phyloP scores from a whole-genome alignment of 2,888 invertebrate species.

The Nomada fucata region DNA sequence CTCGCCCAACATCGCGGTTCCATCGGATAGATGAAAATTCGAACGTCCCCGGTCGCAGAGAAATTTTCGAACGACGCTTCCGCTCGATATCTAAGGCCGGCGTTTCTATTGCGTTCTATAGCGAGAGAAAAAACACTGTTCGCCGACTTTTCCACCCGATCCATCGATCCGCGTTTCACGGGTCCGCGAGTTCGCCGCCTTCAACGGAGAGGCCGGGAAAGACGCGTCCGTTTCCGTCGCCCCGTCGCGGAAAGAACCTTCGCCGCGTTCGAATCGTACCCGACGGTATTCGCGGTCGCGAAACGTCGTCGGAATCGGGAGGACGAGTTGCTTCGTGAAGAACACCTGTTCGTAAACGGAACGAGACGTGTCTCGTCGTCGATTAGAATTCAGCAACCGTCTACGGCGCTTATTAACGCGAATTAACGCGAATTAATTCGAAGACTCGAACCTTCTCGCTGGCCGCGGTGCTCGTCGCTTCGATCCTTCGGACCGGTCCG shows the following conservation, averaged over 20 bases:
- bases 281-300: neutral
- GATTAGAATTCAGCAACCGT: neutral
- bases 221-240: constrained; percentile 10
- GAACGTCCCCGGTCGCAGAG: constrained; percentile 10
- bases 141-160: constrained; percentile 28
- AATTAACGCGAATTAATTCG: too few species aligned
- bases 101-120: constrained; percentile 46
- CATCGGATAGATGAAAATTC: constrained; percentile 21
- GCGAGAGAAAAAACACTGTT: constrained; percentile 16
- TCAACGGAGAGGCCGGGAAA: constrained; percentile 22
- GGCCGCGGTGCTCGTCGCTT: neutral
- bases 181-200: constrained; percentile 50
- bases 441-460: neutral
- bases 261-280: neutral
- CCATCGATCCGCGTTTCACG: constrained; percentile 55
- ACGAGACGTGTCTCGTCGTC: neutral
- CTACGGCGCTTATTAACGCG: too few species aligned
- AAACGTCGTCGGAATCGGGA: neutral
- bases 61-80: constrained; percentile 33
- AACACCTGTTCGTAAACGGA: constrained; percentile 10
- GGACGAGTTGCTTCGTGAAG: too few species aligned
- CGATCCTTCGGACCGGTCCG: neutral
- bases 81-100: constrained; percentile 29
- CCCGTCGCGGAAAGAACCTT: neutral
- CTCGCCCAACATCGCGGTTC: too few species aligned